phyloP scores from a whole-genome alignment of 2,888 invertebrate genomes.

The Rhagonycha fulva region DNA sequence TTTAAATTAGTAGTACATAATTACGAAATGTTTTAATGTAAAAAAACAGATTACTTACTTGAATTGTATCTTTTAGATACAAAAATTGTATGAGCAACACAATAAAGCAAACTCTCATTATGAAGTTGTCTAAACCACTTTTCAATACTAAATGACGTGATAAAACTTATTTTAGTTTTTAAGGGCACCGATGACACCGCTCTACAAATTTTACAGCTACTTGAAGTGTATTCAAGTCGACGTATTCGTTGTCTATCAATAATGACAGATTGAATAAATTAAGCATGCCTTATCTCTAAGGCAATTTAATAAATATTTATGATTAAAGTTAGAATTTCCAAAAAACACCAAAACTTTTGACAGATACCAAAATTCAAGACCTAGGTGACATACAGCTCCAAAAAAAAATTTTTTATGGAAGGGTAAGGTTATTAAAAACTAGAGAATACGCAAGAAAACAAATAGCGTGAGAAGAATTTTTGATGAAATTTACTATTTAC shows the following conservation, averaged over 20 bases:
- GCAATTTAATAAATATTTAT: not conserved
- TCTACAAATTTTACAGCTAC: conserved; percentile 3
- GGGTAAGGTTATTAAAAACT: not conserved
- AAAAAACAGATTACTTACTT: not conserved
- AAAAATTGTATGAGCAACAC: not conserved
- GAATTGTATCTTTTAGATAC: not conserved
- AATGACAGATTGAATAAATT: not conserved
- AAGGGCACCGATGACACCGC: not conserved
- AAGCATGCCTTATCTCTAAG: not conserved
- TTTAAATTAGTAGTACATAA: not conserved
- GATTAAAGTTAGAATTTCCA: not conserved
- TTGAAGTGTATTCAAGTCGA: not conserved
- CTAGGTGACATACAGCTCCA: not conserved
- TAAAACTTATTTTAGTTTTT: conserved; percentile 2
- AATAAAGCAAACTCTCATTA: conserved; percentile 4
- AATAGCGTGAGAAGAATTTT: not conserved
- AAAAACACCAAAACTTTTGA: not conserved
- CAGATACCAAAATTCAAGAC: no score
- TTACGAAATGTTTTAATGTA: not conserved
- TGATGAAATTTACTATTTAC: not conserved
- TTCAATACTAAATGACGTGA: conserved; percentile 9
- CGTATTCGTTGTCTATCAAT: not conserved
- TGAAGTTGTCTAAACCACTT: conserved; percentile 9
- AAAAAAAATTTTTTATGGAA: not conserved
- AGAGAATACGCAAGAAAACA: not conserved